Base-by-base conservation (phyloP, 2,797 vertebrate species). In the Microchirus variegatus region DNA sequence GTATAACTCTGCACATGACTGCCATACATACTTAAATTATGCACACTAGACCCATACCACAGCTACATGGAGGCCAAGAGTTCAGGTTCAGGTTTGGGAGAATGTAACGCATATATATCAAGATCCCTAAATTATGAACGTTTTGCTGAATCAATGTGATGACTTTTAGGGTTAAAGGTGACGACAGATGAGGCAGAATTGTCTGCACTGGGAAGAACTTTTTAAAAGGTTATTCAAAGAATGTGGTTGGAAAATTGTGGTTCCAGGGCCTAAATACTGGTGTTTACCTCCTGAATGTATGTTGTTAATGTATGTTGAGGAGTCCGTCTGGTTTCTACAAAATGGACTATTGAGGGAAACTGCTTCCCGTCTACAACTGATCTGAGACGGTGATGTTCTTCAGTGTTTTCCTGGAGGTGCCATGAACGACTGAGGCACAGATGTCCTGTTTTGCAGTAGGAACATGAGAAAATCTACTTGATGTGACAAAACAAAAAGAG, bases 21-120 rank as follows among this genome's bases (percentile, higher is more conserved):
- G 53, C 70, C 51, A 53, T 37, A 58, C 62, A 50, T 49, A 73
- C 58, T 76, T 59, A 62, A 68, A 37, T 69, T 69, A 78, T 73
- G 77, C 79, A 77, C 67, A 77, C 46, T 26, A 75, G 31, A 75
- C 49, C 63, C 53, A 67, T 68, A 73, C 59, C 58, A 56, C 68
- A 63, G 53, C 62, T 63, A 51, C 70, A 69, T 18, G 16, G 50
- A 67, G 51, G 65, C 69, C 68, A 67, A 56, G 68, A 70, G 42
- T 78, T 84, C 79, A 85, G 77, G 45, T 78, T 84, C 79, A 85
- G 77, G 74, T 71, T 70, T 58, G 64, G 53, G 59, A 67, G 63
- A 71, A 41, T 62, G 59, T 73, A 51, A 57, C 60, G 44, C 69
- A 37, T 60, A 41, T 55, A 69, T 62, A 67, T 70, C 19, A 54